A percentile compares a stretch with the other conserved stretches of the same genome.
Evolutionary conservation across 2,113 vertebrate genomes (phyloP).

Genomic region (Nymphicus hollandicus): DNA sequence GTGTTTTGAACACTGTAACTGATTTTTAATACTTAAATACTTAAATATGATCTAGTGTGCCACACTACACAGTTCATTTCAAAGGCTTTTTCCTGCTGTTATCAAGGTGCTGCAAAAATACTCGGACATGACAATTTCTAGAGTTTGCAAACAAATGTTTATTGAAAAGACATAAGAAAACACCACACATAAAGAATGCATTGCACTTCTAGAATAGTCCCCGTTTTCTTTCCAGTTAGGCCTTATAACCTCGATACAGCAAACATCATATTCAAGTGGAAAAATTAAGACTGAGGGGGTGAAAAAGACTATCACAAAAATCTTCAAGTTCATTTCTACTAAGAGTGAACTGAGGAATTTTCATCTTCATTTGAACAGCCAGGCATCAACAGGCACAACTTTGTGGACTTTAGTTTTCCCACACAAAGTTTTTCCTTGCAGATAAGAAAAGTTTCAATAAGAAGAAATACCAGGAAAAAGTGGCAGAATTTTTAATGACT

Average conservation of each 20-base stretch:
- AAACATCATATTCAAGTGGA: not conserved
- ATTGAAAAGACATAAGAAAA: not conserved
- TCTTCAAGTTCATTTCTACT: not conserved
- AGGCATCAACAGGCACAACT: not conserved
- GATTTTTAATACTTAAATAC: not conserved
- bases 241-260: not conserved
- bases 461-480: not conserved
- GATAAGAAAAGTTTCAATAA: not conserved
- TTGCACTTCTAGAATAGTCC: not conserved
- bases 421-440: not conserved
- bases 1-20: not conserved
- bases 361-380: not conserved
- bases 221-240: not conserved
- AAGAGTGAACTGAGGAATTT: not conserved
- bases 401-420: not conserved
- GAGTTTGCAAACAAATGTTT: not conserved
- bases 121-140: not conserved
- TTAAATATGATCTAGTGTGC: not conserved
- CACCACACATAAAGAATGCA: fast-evolving
- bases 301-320: not conserved
- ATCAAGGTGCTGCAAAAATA: not conserved
- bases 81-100: not conserved
- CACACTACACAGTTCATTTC: not conserved
- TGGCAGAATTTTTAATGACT: not conserved
- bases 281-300: not conserved